Base-by-base conservation (phyloP, 2,888 invertebrate species). In the Noctua pronuba region DNA sequence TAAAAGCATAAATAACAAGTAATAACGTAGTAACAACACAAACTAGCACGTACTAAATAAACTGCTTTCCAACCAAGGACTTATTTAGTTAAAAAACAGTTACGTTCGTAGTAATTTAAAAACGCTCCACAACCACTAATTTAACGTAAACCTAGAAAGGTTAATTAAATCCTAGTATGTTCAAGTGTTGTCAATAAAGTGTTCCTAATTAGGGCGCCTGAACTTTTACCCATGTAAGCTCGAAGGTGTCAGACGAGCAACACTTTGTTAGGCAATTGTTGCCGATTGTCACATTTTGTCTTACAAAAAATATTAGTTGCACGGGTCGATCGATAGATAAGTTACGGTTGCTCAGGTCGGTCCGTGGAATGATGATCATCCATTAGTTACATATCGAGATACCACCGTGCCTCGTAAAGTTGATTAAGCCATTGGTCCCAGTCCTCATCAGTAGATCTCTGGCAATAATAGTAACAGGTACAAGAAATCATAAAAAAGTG, bases 131-230 rank as follows among this genome's bases (percentile, higher is more conserved):
- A 69, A 67, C 69, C 55, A 46, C 28, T 74, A 71, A 83, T 75
- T 60, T 65, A 75, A 69, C 67, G 24, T 73, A 65, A 66, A 74
- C 68, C 69, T 67, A 73, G 58, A 70, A 75, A 69, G 64, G 76
- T 69, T 88, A 81, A 84, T 88, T 79, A 87, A 84, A 81, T 86
- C 64, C 70, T 66, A 62, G 73, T 82, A 60, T 44, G 60, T 75
- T 46, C 72, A 28, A 72, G 46, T 41, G 65, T 77, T 79, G 83
- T 85, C 85, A 80, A 88, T 88, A 82, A 89, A 78, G 28, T 68
- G 77, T 73, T 52, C 44, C 83, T 88, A 88, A 89, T 88, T 88
- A 84, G 77, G 52, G 58, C 67, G 72, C 73, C 78, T 81, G 83
- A 89, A 87, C 82, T 89, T 87, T 79, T 79, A 68, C 73, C 11